Base-by-base conservation (phyloP, 2,113 vertebrate species). In the Chloebia gouldiae region DNA sequence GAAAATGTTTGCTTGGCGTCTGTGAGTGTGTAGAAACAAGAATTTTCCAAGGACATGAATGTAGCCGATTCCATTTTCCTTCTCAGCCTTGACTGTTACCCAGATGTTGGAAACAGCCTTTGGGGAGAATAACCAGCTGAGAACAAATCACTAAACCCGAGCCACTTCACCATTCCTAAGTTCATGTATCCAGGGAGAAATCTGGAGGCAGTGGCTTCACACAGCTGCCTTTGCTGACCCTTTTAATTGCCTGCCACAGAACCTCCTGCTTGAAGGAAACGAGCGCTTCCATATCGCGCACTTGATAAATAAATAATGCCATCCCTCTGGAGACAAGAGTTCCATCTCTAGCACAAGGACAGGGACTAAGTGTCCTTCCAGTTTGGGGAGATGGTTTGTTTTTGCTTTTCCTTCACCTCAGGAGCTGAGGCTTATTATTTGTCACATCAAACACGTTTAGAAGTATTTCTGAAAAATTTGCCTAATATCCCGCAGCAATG, bases 251-350 rank as follows among this genome's bases (percentile, higher is more conserved):
- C 85, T 92, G 47, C 71, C 27, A n/a, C 76, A 63, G 79, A 81
- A 33, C 49, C 75, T 90, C 60, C 82, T 65, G 76, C 86, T 88
- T 24, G 80, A 86, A 94, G 76, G 88, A 88, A 95, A 45, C 2
- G 1, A 90, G 79, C 8, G 1, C 61, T 96, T 56, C 94, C 53
- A 11, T 88, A 84, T 94, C 92, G 33, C 64, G 66, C 56, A 39
- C 51, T 33, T 45, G 72, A 60, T 95, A 95, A 94, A 92, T 95
- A 94, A 93, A 77, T 86, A 96, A 96, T 72, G 63, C 49, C 8
- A 3, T 51, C n/a, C 79, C 92, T 78, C 89, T 88, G 73, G 82
- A 85, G 93, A 87, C 57, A 69, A 84, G 71, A 87, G 91, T 64
- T 81, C 82, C 85, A 68, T 93, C 60, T 69, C 87, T 35, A 76